phyloP scores from a whole-genome alignment of 1,140 invertebrate species.

The Bombus fervidus region DNA sequence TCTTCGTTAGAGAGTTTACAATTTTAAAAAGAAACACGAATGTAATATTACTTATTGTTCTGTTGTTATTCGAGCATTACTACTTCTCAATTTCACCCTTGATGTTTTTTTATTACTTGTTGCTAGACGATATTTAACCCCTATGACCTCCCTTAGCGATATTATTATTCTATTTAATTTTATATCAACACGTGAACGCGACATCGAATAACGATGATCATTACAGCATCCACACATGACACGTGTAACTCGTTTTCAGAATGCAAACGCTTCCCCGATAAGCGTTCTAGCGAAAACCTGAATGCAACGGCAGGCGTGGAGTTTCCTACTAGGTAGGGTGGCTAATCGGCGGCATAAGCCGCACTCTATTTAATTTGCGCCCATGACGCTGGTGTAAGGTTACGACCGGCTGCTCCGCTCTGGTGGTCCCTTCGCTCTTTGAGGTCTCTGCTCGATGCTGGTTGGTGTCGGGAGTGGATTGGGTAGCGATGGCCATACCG shows the following conservation, averaged over 20 bases:
- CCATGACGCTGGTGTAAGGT: slow-evolving; percentile 60
- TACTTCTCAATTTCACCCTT: background rate
- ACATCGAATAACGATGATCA: background rate
- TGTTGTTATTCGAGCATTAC: background rate
- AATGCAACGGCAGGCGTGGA: background rate
- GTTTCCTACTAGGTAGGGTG: background rate
- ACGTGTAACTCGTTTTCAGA: background rate
- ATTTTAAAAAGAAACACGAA: background rate
- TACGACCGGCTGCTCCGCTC: slow-evolving; percentile 28
- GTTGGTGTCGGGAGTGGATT: slow-evolving; percentile 51
- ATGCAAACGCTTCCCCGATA: background rate
- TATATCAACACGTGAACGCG: too few relatives aligned
- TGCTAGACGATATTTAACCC: background rate
- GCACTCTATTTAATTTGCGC: slow-evolving; percentile 73
- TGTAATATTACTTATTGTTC: background rate
- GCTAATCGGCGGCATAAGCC: slow-evolving; percentile 60
- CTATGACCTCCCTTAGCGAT: too few relatives aligned
- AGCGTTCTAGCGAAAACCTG: background rate
- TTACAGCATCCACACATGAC: too few relatives aligned
- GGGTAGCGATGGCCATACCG: background rate
- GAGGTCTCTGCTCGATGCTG: slow-evolving; percentile 66
- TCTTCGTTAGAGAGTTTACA: background rate
- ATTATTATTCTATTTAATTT: too few relatives aligned
- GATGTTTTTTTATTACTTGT: background rate
- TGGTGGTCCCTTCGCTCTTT: slow-evolving; percentile 60